These are phyloP conservation scores for Babyrousa celebensis DNA, from an alignment of 2,797 vertebrate species.

Conservation along the genomic window DNA sequence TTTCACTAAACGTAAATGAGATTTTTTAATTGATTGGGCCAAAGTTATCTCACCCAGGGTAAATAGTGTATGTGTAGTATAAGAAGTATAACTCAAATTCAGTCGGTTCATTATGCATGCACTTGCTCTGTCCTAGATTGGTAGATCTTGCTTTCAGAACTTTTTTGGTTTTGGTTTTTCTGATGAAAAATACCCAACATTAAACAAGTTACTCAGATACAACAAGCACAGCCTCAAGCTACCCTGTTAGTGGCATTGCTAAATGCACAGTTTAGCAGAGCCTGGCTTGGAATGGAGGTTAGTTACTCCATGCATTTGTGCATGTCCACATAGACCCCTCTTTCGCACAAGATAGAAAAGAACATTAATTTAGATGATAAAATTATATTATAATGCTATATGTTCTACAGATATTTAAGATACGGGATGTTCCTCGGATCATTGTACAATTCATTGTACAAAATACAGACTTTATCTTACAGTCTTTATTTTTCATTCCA, in stretches of 20 bases:
- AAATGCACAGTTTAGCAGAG: no score
- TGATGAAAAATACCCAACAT: neutral
- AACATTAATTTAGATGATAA: conserved; percentile 1
- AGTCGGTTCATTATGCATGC: neutral
- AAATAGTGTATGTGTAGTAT: neutral
- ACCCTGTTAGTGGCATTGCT: neutral
- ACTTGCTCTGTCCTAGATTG: neutral
- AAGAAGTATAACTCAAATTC: neutral
- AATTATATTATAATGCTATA: neutral
- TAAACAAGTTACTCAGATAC: neutral
- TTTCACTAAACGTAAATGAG: neutral
- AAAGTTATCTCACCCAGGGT: neutral
- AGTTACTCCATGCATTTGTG: no score
- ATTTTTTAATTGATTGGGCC: neutral
- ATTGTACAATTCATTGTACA: neutral
- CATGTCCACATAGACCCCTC: neutral
- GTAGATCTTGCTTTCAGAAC: neutral
- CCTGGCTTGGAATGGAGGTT: neutral
- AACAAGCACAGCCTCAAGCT: neutral
- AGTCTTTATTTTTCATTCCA: no score
- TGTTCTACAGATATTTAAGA: neutral
- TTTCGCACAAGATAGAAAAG: neutral
- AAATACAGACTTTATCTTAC: neutral
- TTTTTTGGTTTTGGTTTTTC: neutral
- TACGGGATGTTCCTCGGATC: neutral